Base-by-base conservation (phyloP, 2,888 invertebrate genomes). In the Ptychoptera albimana region DNA sequence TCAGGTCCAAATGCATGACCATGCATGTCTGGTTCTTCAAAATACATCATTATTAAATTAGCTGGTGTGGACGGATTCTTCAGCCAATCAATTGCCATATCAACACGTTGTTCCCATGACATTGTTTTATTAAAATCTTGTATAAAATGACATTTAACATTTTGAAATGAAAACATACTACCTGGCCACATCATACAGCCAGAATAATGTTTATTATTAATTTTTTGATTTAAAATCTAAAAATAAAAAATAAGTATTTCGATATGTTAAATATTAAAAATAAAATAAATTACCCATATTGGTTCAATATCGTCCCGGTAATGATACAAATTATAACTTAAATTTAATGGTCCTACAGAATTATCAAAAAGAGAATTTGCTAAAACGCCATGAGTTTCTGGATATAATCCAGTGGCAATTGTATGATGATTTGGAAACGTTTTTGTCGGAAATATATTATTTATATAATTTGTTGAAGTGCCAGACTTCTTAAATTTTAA, bases 391-490 rank as follows among this genome's bases (percentile, higher is more conserved):
- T 83, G 82, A 12, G 63, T 67, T 58, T 80, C 80, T 1, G 75
- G 69, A 55, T 75, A 78, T 42, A 79, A 59, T 8, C 82, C 82
- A 29, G 79, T 84, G 0, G 75, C 77, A 44, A 83, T 75, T 1
- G 78, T 71, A 54, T 77, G 77, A 61, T 83, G 83, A 63, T 83
- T 83, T 1, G 82, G 78, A 55, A 78, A 78, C 1, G 83, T 84
- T 62, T 79, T 79, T 1, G 82, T 82, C 0, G 75, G 71, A 56
- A 78, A 79, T 36, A 75, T 70, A 54, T 75, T 76, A 39, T 63
- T 61, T 64, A 79, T 69, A 52, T 72, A 71, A 46, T 73, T 71
- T 0, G 75, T 65, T 49, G 69, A 64, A 5, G 74, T 71, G 6
- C 81, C 79, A 45, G 67, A 56, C 11, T 60, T 54, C 36, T 70